phyloP scores from a whole-genome alignment of 2,888 invertebrate genomes.

The Tenthredo mesomela region DNA sequence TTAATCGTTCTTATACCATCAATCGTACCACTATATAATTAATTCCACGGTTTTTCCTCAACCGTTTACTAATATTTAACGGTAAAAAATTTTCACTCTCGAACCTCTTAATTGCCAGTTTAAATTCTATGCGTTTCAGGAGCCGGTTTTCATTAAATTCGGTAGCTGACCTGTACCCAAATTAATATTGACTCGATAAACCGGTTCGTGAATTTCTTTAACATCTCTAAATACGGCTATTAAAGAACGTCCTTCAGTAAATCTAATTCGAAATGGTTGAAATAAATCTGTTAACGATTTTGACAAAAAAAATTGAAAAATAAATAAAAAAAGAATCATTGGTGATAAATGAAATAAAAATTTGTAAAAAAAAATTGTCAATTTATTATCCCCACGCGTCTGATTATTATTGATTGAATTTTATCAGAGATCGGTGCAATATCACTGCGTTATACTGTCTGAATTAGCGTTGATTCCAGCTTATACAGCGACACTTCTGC shows the following conservation, averaged over 20 bases:
- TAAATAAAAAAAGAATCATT: background rate
- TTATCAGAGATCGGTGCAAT: background rate
- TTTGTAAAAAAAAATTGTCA: background rate
- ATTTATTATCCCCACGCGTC: background rate
- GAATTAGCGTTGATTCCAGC: background rate
- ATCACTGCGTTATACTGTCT: background rate
- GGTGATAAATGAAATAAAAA: background rate
- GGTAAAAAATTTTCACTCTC: constrained; percentile 2
- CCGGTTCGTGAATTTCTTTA: background rate
- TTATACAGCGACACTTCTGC: background rate
- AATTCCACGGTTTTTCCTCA: background rate
- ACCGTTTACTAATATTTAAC: background rate
- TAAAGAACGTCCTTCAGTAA: background rate
- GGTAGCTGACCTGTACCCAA: constrained; percentile 12
- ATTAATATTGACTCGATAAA: background rate
- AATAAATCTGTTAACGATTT: background rate
- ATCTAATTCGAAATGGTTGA: background rate
- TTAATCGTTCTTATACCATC: background rate
- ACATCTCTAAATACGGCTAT: background rate
- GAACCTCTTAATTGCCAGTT: background rate
- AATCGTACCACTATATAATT: background rate
- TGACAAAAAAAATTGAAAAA: too few species aligned
- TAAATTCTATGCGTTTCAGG: background rate
- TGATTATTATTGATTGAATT: background rate
- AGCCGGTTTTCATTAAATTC: background rate